These are phyloP conservation scores for Colius striatus DNA, from an alignment of 2,113 vertebrate genomes.

Conservation along the genomic window DNA sequence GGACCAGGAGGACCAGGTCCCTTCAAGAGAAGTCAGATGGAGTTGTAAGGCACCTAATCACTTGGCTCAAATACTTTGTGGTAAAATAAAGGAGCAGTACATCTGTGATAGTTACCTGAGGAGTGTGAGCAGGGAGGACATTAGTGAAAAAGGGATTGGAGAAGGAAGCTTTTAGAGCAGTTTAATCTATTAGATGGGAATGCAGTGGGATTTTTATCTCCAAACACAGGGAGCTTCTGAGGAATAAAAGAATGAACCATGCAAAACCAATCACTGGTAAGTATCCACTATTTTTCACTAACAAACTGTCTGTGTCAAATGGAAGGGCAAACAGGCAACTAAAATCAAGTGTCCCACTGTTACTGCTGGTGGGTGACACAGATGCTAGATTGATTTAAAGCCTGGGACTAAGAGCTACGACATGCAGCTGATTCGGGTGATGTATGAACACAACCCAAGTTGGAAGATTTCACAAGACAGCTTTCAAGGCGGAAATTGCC, in stretches of 20 bases:
- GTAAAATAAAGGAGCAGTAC: neutral
- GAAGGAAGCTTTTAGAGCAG: neutral
- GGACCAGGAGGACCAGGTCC: neutral
- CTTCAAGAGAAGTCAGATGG: neutral
- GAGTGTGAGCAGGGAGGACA: neutral
- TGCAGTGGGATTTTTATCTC: neutral
- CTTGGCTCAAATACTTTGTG: neutral
- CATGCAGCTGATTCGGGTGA: neutral
- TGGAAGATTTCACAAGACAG: neutral
- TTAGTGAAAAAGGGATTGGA: neutral
- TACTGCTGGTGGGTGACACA: neutral
- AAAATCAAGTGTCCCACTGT: neutral
- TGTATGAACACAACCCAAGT: neutral
- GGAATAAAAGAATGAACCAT: neutral
- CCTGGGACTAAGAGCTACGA: neutral
- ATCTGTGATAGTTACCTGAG: neutral
- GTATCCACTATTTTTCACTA: neutral
- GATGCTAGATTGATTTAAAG: neutral
- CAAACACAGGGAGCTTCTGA: neutral
- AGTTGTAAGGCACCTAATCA: neutral
- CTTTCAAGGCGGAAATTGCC: conserved; percentile 29
- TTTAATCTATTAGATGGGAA: neutral
- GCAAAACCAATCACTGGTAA: neutral
- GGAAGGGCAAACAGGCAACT: neutral
- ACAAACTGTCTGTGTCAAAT: neutral